A percentile compares a stretch with the other conserved stretches of the same genome.
phyloP scores from a whole-genome alignment of 2,797 vertebrate species.

The Acanthopagrus latus region DNA sequence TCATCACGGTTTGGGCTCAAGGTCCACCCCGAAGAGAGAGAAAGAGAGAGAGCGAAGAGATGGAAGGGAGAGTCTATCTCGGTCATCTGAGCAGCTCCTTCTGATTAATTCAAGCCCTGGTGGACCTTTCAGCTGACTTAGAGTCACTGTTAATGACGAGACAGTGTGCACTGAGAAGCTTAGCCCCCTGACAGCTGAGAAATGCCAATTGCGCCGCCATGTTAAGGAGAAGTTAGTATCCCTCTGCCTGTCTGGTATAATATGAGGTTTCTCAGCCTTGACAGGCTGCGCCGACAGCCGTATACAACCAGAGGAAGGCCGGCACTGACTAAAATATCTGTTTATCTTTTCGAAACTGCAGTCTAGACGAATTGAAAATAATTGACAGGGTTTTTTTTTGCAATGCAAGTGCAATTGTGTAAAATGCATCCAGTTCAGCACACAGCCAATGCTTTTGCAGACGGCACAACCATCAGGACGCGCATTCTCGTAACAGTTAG shows the following conservation, averaged over 20 bases:
- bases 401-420: slow-evolving; percentile 12
- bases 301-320: slow-evolving; percentile 3
- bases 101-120: slow-evolving; percentile 15
- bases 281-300: not conserved
- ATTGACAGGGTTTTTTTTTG: slow-evolving; percentile 10
- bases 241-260: slow-evolving; percentile 12
- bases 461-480: not conserved
- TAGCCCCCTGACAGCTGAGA: slow-evolving; percentile 26
- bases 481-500: slow-evolving; percentile 7
- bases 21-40: slow-evolving; percentile 3
- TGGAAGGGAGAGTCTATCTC: slow-evolving; percentile 7
- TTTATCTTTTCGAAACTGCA: slow-evolving; percentile 24
- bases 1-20: slow-evolving; percentile 29
- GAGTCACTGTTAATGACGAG: slow-evolving; percentile 19
- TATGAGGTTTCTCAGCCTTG: slow-evolving; percentile 39
- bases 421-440: slow-evolving; percentile 10
- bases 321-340: slow-evolving; percentile 24
- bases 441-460: not conserved
- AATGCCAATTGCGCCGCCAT: slow-evolving; percentile 20
- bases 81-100: slow-evolving; percentile 19
- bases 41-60: slow-evolving; percentile 2
- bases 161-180: not conserved
- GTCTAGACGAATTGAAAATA: slow-evolving; percentile 38
- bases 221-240: slow-evolving; percentile 26
- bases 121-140: slow-evolving; percentile 17